Base-by-base conservation (phyloP, 2,797 vertebrate species). In the Carapus acus region DNA sequence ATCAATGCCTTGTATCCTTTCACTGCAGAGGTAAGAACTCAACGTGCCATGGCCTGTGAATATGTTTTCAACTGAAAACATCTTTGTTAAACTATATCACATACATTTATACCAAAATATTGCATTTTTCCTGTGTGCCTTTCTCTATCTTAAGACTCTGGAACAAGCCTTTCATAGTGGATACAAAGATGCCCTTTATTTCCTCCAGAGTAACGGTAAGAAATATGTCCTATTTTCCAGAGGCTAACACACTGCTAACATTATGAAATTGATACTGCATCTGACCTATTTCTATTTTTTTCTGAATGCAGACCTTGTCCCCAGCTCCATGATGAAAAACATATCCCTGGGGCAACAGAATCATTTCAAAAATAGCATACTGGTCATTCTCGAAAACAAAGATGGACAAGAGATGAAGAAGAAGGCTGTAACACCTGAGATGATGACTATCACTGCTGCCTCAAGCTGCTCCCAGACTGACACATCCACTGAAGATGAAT, bases 81-180 rank as follows among this genome's bases (percentile, higher is more conserved):
- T n/a, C n/a, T n/a, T n/a, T n/a, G n/a, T n/a, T n/a, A n/a, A n/a
- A n/a, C n/a, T n/a, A n/a, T n/a, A n/a, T n/a, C n/a, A n/a, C n/a
- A n/a, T n/a, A n/a, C n/a, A n/a, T n/a, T n/a, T n/a, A n/a, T n/a
- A n/a, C n/a, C n/a, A n/a, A n/a, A n/a, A n/a, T 9, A 4, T 27
- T 27, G 9, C 24, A 27, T 27, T 27, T 27, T 27, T 27, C 24
- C 9, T 33, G 31, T 33, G 14, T 37, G 24, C 4, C 27, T 20
- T 3, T 42, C 50, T 50, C n/a, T 61, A 12, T 49, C n/a, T 54
- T 29, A 65, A 96, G 94, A 72, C 76, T 49, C 56, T 94, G 54
- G 87, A 91, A 0, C 71, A 91, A 50, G 90, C 92, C 17, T 94
- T 88, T 61, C 75, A 85, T 63, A 85, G 75, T 3, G 94, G 94